Evolutionary conservation across 92 coral and sea anemone genomes (phyloP), one percentile per base, ranked within the genome.

Genomic region (Epizoanthus fatuus): DNA sequence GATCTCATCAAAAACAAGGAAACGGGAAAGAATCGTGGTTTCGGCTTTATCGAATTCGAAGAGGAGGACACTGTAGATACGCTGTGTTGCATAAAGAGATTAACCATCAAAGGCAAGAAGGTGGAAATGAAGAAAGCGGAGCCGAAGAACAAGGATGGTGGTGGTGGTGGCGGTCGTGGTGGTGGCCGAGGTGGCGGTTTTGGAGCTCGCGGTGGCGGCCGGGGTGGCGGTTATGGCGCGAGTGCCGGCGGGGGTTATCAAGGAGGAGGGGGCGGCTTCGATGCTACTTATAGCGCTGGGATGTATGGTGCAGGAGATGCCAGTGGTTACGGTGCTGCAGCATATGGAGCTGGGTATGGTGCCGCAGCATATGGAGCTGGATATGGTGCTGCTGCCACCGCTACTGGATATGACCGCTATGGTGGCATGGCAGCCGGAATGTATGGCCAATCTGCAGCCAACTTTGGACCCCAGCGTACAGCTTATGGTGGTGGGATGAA

Each of bases 51-150:
- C 0, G 93, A 92, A 14, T 63, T 92, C 5, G 88, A 86, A 16
- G 25, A 69, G 6, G 90, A 82, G 8, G 93, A 92, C 79, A 90
- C 83, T 3, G 93, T 90, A 0, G 95, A 92, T 66, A 92, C 89
- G 3, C 47, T 92, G 17, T 90, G 83, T 25, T 86, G 89, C n/a
- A 69, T 89, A 74, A 89, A 78, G 72, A 84, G 58, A 29, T 53
- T 92, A 45, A 74, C 72, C 49, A 66, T 92, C 72, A 74, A 17
- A 44, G 95, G 95, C 57, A 90, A 90, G 25, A 40, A 66, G 42
- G 95, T 75, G 0, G 95, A 92, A 82, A 60, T 86, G 68, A 92
- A 92, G 84, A 92, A 92, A 63, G 93, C 95, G 4, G 93, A 89
- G 32, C 91, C 93, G 15, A 85, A 86, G 60, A 92, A 87, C 25